These are phyloP conservation scores for Apamea epomidion DNA, from an alignment of 2,888 invertebrate species.

Conservation along the genomic window DNA sequence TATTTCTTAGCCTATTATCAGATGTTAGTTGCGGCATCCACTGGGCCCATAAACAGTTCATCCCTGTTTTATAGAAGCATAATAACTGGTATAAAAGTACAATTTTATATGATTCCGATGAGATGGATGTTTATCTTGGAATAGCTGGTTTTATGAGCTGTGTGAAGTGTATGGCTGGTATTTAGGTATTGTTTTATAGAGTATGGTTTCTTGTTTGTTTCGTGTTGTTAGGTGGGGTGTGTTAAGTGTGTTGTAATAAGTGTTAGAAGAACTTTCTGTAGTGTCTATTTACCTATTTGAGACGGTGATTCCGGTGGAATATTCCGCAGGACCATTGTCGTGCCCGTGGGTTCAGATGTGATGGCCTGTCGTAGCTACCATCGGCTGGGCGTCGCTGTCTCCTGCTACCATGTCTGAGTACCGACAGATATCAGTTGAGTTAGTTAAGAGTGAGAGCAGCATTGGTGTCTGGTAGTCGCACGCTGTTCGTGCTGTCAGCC, in stretches of 20 bases:
- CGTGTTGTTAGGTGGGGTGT: constrained; percentile 23
- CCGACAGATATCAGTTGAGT: too few relatives aligned
- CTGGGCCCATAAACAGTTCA: constrained; percentile 56
- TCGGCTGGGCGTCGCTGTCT: too few relatives aligned
- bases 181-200: constrained; percentile 72
- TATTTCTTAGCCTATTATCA: constrained; percentile 59
- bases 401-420: too few relatives aligned
- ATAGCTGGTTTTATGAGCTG: constrained; percentile 76
- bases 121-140: constrained; percentile 85
- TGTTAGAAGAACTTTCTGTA: not conserved
- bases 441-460: too few relatives aligned
- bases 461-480: not conserved
- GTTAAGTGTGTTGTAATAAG: constrained; percentile 9
- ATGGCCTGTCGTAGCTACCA: too few relatives aligned
- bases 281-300: not conserved
- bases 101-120: constrained; percentile 84
- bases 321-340: not conserved
- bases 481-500: not conserved
- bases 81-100: constrained; percentile 85
- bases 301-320: not conserved
- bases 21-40: constrained; percentile 58
- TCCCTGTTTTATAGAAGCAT: constrained; percentile 81
- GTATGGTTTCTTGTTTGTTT: constrained; percentile 62
- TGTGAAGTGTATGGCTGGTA: constrained; percentile 69
- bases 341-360: too few relatives aligned